Conservation (phyloP, 2,113 vertebrate species). For the Prolemur simus region DNA sequence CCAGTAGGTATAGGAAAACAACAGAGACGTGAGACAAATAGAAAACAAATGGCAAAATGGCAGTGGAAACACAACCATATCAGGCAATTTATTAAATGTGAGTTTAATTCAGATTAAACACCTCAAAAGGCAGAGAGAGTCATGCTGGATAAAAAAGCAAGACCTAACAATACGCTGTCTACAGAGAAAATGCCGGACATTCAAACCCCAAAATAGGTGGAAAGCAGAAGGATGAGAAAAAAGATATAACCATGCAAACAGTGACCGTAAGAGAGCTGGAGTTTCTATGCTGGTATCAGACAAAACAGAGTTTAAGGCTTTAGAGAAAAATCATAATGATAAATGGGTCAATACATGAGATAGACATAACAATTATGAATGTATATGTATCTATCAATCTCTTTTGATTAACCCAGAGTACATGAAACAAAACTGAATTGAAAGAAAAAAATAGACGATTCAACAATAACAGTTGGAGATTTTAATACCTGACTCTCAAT, state of each 20-base stretch:
- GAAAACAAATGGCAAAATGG: neutral
- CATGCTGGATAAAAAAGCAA: neutral
- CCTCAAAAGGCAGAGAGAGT: neutral
- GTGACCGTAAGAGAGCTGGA: neutral
- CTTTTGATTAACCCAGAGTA: neutral
- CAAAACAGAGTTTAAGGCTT: neutral
- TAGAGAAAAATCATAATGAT: neutral
- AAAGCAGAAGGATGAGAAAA: neutral
- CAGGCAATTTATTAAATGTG: neutral
- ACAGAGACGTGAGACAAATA: neutral
- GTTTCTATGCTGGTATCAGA: neutral
- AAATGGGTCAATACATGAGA: neutral
- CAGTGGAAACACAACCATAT: neutral
- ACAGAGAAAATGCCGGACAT: neutral
- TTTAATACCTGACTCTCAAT: neutral
- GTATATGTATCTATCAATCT: neutral
- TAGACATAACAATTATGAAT: neutral
- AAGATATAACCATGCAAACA: neutral
- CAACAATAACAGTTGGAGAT: neutral
- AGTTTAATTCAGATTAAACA: neutral
- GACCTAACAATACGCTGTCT: neutral
- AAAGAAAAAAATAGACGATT: neutral
- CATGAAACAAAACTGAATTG: neutral
- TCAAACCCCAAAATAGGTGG: neutral
- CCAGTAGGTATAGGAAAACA: neutral